Percentiles rank a stretch among this genome's conserved stretches.
Conservation (phyloP, 2,888 invertebrate species). For the Bembecia ichneumoniformis region DNA sequence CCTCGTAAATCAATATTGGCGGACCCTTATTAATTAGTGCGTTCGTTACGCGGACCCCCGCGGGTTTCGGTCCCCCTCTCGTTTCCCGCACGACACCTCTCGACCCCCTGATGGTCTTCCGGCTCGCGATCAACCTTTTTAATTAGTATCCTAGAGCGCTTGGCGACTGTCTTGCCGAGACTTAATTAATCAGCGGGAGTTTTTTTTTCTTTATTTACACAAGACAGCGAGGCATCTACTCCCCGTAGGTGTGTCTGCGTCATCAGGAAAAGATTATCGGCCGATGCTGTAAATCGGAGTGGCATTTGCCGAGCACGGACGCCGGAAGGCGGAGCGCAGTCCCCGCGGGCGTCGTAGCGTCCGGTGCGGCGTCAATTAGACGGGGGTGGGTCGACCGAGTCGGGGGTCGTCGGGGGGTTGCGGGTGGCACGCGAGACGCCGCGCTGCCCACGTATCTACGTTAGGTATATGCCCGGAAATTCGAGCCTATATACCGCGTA, state of each 20-base stretch:
- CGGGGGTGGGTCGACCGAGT: slow-evolving; percentile 30
- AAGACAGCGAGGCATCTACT: background rate
- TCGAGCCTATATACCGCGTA: slow-evolving; percentile 48
- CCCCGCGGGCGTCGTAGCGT: slow-evolving; percentile 58
- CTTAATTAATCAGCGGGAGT: slow-evolving; percentile 20
- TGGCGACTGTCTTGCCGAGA: slow-evolving; percentile 30
- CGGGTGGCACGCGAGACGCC: slow-evolving; percentile 33
- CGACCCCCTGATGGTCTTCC: slow-evolving; percentile 16
- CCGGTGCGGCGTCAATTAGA: slow-evolving; percentile 64
- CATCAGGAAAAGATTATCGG: slow-evolving; percentile 69
- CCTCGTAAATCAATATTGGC: slow-evolving; percentile 70
- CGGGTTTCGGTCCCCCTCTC: slow-evolving; percentile 16
- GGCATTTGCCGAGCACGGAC: slow-evolving; percentile 22
- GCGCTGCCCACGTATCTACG: slow-evolving; percentile 33
- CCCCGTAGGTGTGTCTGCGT: slow-evolving; percentile 20
- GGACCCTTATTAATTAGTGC: slow-evolving; percentile 71
- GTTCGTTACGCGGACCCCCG: slow-evolving; percentile 53
- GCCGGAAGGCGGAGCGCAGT: slow-evolving; percentile 50
- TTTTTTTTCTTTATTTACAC: slow-evolving; percentile 1
- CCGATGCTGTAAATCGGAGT: slow-evolving; percentile 57
- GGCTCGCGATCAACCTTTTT: slow-evolving; percentile 54
- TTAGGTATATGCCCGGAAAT: slow-evolving; percentile 57
- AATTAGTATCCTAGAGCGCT: slow-evolving; percentile 47
- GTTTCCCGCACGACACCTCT: slow-evolving; percentile 10
- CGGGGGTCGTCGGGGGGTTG: slow-evolving; percentile 13